Base-by-base conservation (phyloP, 2,113 vertebrate species). In the Rhegmatorhina hoffmannsi region DNA sequence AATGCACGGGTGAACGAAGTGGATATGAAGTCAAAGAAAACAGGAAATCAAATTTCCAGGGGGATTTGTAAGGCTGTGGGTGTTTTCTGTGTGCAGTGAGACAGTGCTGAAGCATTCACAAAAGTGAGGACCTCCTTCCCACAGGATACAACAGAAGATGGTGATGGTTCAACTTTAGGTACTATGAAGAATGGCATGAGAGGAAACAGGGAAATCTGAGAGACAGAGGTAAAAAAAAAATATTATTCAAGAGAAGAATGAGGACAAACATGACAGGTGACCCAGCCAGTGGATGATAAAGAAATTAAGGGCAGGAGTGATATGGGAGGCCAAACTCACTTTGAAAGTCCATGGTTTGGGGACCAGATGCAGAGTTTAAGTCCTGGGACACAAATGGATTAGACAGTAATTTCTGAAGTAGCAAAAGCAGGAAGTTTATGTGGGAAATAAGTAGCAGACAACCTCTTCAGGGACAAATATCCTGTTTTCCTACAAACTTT, bases 391-490 rank as follows among this genome's bases (percentile, higher is more conserved):
- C 21, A 78, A 83, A 33, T 7, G 1, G 60, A 84, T 74, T 70
- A 87, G 76, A 84, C 72, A 92, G 87, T 38, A 83, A 38, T 81
- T 90, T 92, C 76, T 88, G 80, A 93, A 93, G 79, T 56, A 95
- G 72, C 76, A 93, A 67, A n/a, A 88, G 64, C 88, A 93, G 93
- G 95, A 97, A 95, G 92, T 88, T 96, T 90, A 86, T 80, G 69
- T 64, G 77, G 93, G 92, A 96, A 97, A 96, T 78, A 89, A 96
- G 93, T 80, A 95, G 90, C 93, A 93, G 82, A 84, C 85, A 94
- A 75, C 56, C 4, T 75, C 73, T 93, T 96, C 73, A 92, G 83
- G 89, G 64, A 78, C 86, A 95, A 90, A 90, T 96, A 94, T 94
- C 95, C 83, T 95, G 87, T 95, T 95, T 96, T 94, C 87, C 72